Percentiles rank a stretch among this genome's conserved stretches.
Conservation (phyloP, 2,888 invertebrate genomes). For the Bellardia pandia region DNA sequence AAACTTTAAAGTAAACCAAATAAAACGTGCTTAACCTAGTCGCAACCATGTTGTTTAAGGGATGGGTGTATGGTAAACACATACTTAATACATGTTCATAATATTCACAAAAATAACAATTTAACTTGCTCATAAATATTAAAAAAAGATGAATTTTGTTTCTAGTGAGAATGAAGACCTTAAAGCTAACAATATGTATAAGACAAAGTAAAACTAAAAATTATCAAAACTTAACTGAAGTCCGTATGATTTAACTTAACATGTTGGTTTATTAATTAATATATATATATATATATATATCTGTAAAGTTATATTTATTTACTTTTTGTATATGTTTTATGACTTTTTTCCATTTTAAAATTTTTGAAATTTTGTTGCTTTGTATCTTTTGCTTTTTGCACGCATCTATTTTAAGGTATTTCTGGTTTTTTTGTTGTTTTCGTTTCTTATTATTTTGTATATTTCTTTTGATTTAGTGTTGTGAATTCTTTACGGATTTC, state of each 20-base stretch:
- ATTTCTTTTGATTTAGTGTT: constrained; percentile 45
- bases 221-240: not conserved
- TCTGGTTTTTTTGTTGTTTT: constrained; percentile 56
- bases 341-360: not conserved
- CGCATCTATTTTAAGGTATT: constrained; percentile 54
- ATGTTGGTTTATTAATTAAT: constrained; percentile 11
- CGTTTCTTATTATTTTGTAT: constrained; percentile 28
- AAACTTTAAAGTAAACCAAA: not conserved
- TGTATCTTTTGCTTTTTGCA: constrained; percentile 42
- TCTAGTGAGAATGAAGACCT: constrained; percentile 7
- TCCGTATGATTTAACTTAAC: constrained; percentile 10
- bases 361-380: constrained; percentile 10
- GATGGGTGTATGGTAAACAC: not conserved
- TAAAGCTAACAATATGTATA: not conserved
- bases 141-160: not conserved
- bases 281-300: not conserved
- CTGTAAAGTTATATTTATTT: not conserved
- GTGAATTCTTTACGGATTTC: constrained; percentile 65
- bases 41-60: constrained; percentile 13
- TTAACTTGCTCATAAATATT: not conserved
- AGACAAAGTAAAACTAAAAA: constrained; percentile 2
- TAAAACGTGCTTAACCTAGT: not conserved
- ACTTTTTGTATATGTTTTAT: constrained; percentile 10
- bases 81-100: too few relatives aligned
- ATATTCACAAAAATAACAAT: not conserved